Evolutionary conservation across 2,113 vertebrate species (phyloP).

Genomic region (Poeciliopsis turrubarensis): DNA sequence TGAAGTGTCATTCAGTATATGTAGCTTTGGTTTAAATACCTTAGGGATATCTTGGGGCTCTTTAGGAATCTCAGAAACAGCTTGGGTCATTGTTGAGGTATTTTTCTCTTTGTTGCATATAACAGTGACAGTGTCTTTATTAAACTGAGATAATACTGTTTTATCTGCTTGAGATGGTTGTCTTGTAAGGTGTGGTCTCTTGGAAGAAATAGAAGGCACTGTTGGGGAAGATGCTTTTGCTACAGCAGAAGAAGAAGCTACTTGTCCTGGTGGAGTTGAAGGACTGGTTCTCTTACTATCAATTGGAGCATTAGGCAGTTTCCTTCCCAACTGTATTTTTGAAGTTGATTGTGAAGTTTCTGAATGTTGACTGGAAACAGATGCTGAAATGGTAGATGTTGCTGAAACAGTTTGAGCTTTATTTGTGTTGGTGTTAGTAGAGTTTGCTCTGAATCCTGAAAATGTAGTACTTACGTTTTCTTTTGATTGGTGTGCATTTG

Average conservation of each 20-base stretch:
- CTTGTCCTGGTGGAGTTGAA: slow-evolving; percentile 6
- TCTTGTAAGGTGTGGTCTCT: slow-evolving; percentile 58
- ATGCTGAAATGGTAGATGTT: slow-evolving; percentile 22
- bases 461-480: slow-evolving; percentile 77
- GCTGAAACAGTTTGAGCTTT: slow-evolving; percentile 47
- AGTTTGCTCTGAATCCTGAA: slow-evolving; percentile 77
- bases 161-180: slow-evolving; percentile 66
- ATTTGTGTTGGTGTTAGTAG: slow-evolving; percentile 60
- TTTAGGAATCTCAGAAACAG: slow-evolving; percentile 26
- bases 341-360: slow-evolving; percentile 49
- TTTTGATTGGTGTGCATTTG: slow-evolving; percentile 53
- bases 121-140: slow-evolving; percentile 11
- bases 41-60: slow-evolving; percentile 17
- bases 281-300: neutral
- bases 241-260: slow-evolving; percentile 15
- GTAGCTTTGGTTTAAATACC: slow-evolving; percentile 53
- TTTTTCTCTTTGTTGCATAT: slow-evolving; percentile 13
- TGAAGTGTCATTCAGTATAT: slow-evolving; percentile 61
- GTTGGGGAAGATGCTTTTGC: slow-evolving; percentile 27
- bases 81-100: slow-evolving; percentile 14
- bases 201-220: slow-evolving; percentile 20
- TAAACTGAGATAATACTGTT: slow-evolving; percentile 39
- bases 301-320: slow-evolving; percentile 44
- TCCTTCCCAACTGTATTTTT: slow-evolving; percentile 58
- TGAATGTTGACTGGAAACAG: slow-evolving; percentile 27